Evolutionary conservation across 2,888 invertebrate species (phyloP), one percentile per base, ranked within the genome.

Genomic region (Emmelina monodactyla): DNA sequence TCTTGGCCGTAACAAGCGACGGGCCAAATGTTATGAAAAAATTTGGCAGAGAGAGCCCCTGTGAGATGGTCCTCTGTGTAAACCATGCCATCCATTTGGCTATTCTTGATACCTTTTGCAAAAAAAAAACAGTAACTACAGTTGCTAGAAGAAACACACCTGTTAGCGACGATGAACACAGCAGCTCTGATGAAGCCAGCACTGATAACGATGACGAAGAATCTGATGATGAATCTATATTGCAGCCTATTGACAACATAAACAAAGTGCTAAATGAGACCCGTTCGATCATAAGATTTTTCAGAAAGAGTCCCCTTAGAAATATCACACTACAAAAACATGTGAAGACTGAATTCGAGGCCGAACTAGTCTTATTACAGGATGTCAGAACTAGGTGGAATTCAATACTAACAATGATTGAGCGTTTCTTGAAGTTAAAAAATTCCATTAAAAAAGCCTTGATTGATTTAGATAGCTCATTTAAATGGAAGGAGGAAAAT

Each of bases 1-100:
- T 41, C 16, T 31, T 44, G 15, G 42, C 41, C 16, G 39, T 38
- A 28, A 44, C 41, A 25, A 32, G 32, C 22, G 44, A 43, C 33
- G 40, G 40, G 25, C 38, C 44, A 37, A 40, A 40, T 25, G 40
- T 44, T 12, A 44, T 44, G 40, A 38, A 35, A 37, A 44, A 41
- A 35, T 37, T 42, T 37, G 41, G 41, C 32, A 35, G 38, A 32
- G 41, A 44, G 34, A 41, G 38, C 38, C 40, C 41, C 33, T 29
- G 37, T 37, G 41, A 44, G 35, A 44, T 42, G 42, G 40, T 33
- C n/a, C n/a, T n/a, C n/a, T n/a, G n/a, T 33, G 32, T 42, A 38
- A 42, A 42, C 31, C 44, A 44, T 35, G 40, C 44, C 31, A 44
- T 44, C 32, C 39, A 33, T 25, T 33, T 33, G 14, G 37, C 37